Percentiles rank a stretch among this genome's conserved stretches.
Evolutionary conservation across 2,797 vertebrate genomes (phyloP).

Genomic region (Microctenopoma steveboyesi): DNA sequence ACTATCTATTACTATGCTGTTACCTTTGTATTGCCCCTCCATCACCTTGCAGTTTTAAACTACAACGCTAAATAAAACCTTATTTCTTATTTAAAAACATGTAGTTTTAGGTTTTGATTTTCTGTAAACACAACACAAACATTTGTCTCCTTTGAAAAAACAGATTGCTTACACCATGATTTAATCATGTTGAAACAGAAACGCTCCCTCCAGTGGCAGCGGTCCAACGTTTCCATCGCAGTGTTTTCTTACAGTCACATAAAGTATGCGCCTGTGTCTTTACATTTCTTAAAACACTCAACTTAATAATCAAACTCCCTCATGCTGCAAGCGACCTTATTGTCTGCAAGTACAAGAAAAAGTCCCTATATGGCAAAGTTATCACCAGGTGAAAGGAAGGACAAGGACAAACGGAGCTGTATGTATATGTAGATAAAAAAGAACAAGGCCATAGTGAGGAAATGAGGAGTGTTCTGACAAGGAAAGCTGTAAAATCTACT

Average conservation of each 20-base stretch:
- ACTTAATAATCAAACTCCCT: neutral
- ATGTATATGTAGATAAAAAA: constrained; percentile 30
- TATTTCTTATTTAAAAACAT: neutral
- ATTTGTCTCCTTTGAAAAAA: too few species aligned
- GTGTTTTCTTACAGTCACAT: too few species aligned
- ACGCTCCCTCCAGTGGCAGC: too few species aligned
- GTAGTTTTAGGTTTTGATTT: neutral
- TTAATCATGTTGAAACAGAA: too few species aligned
- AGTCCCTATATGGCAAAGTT: constrained; percentile 14
- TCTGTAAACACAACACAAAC: too few species aligned
- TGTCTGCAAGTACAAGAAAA: neutral
- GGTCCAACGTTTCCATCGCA: too few species aligned
- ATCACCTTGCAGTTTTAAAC: too few species aligned
- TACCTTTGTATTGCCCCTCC: too few species aligned
- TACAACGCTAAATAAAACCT: too few species aligned
- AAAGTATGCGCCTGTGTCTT: too few species aligned
- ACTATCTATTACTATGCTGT: too few species aligned
- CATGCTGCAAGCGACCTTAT: neutral
- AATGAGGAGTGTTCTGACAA: constrained; percentile 34
- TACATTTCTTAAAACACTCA: neutral
- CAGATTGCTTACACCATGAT: too few species aligned
- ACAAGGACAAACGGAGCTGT: constrained; percentile 24
- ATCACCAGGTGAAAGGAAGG: constrained; percentile 44
- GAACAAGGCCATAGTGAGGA: constrained; percentile 51
- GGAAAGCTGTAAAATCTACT: constrained; percentile 34